A percentile compares a stretch with the other conserved stretches of the same genome.
These are phyloP conservation scores for Archips xylosteana DNA, from an alignment of 2,888 invertebrate genomes.

Conservation along the genomic window DNA sequence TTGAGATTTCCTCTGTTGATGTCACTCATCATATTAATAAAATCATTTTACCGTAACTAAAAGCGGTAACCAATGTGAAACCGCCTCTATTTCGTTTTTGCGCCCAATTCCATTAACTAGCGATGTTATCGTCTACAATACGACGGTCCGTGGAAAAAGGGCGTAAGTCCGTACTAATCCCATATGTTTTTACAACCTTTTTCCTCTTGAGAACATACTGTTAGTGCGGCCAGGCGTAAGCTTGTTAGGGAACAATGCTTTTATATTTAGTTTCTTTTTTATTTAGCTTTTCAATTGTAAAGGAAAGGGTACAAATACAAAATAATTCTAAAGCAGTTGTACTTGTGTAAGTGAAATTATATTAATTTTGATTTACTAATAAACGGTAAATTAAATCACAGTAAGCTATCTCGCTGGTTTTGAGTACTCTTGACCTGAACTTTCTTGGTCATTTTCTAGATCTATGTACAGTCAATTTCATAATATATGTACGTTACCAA, in stretches of 20 bases:
- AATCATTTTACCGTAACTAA: not conserved
- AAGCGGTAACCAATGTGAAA: not conserved
- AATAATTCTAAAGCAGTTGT: too few relatives aligned
- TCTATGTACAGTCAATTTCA: too few relatives aligned
- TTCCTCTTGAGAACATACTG: constrained; percentile 8
- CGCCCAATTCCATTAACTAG: constrained; percentile 41
- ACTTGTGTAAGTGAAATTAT: too few relatives aligned
- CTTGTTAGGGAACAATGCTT: constrained; percentile 26
- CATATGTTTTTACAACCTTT: constrained; percentile 24
- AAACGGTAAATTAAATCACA: too few relatives aligned
- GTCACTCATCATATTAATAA: not conserved
- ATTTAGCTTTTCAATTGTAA: constrained; percentile 6
- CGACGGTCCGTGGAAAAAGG: not conserved
- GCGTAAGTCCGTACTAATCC: constrained; percentile 12
- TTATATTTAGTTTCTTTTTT: constrained; percentile 17
- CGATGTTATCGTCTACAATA: constrained; percentile 37
- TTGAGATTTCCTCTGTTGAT: too few relatives aligned
- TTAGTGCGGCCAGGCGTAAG: constrained; percentile 15
- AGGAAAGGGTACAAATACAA: not conserved
- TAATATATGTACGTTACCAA: too few relatives aligned
- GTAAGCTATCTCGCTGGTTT: too few relatives aligned
- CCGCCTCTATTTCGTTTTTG: constrained; percentile 24
- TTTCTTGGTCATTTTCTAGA: too few relatives aligned
- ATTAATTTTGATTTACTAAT: too few relatives aligned
- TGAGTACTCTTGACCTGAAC: too few relatives aligned